Evolutionary conservation across 2,888 invertebrate genomes (phyloP).

Genomic region (Trisateles emortualis): DNA sequence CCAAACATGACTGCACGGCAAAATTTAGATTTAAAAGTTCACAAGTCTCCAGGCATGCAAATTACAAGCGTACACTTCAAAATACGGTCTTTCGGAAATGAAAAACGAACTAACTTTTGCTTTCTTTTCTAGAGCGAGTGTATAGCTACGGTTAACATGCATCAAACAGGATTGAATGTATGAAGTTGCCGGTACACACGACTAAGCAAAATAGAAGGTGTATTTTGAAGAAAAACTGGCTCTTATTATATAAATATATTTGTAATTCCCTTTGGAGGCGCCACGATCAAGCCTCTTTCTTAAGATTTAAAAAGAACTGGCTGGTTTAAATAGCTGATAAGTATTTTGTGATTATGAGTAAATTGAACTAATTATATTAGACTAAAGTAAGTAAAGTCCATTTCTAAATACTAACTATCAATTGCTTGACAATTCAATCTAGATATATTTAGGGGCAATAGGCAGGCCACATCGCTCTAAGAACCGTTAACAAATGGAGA

Average conservation of each 20-base stretch:
- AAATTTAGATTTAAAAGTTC: constrained; percentile 23
- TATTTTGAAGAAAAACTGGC: constrained; percentile 7
- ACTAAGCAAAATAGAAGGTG: constrained; percentile 14
- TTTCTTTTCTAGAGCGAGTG: constrained; percentile 22
- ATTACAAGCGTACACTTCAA: constrained; percentile 41
- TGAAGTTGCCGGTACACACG: constrained; percentile 13
- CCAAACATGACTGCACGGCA: constrained; percentile 6
- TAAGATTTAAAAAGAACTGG: no score
- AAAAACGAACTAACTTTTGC: constrained; percentile 40
- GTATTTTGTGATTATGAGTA: not conserved
- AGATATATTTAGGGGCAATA: no score
- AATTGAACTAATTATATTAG: not conserved
- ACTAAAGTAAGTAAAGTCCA: no score
- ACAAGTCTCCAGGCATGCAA: constrained; percentile 36
- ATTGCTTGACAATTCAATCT: no score
- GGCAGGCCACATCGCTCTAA: no score
- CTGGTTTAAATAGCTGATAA: not conserved
- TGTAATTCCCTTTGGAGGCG: no score
- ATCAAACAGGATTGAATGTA: constrained; percentile 30
- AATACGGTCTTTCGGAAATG: constrained; percentile 43
- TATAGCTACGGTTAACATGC: constrained; percentile 26
- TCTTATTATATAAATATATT: no score
- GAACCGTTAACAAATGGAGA: no score
- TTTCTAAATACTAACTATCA: no score
- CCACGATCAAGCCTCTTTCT: no score